Percentiles rank a stretch among this genome's conserved stretches.
Conservation (phyloP, 2,113 vertebrate genomes). For the Pelodiscus sinensis region DNA sequence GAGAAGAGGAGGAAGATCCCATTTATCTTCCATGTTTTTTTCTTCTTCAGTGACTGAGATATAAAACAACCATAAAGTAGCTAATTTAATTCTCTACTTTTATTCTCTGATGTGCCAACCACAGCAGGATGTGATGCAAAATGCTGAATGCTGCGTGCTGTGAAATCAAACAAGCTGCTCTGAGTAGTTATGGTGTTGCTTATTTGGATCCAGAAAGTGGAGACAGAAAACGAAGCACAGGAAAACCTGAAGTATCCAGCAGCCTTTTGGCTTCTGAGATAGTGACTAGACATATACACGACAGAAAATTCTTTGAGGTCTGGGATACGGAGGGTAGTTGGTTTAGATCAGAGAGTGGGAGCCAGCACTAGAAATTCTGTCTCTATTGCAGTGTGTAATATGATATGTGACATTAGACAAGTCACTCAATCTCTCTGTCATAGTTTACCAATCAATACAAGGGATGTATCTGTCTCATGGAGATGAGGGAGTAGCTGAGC, state of each 20-base stretch:
- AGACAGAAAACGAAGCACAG: background rate
- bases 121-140: slow-evolving; percentile 3
- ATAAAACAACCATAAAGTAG: background rate
- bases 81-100: slow-evolving; percentile 23
- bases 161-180: background rate
- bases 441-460: background rate
- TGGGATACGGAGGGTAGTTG: background rate
- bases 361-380: background rate
- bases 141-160: slow-evolving; percentile 9
- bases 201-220: background rate
- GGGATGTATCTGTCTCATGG: background rate
- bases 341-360: background rate
- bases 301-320: background rate
- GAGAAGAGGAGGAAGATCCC: background rate
- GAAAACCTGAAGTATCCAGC: background rate
- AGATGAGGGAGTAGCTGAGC: background rate
- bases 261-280: background rate
- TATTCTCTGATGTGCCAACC: background rate
- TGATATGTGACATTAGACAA: background rate
- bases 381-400: background rate
- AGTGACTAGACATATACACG: background rate
- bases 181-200: slow-evolving; percentile 1
- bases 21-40: slow-evolving; percentile 30
- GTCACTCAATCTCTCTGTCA: background rate
- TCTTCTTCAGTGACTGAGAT: slow-evolving; percentile 1